These are phyloP conservation scores for Merops nubicus DNA, from an alignment of 2,113 vertebrate species.

Conservation along the genomic window DNA sequence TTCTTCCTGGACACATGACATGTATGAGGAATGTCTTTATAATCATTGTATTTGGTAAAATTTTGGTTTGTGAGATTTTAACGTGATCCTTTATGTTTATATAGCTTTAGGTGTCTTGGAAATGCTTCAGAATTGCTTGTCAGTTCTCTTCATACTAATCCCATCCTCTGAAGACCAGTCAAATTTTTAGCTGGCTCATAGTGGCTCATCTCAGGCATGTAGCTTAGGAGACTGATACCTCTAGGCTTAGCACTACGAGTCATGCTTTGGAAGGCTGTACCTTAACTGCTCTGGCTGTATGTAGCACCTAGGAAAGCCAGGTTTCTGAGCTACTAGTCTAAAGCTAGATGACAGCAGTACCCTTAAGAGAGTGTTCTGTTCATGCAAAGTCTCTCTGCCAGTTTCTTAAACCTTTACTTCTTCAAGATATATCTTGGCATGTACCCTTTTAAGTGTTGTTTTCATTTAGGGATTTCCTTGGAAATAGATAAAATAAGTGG, in stretches of 20 bases:
- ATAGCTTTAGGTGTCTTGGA: not conserved
- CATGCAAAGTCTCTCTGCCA: not conserved
- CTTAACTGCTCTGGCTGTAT: accelerated
- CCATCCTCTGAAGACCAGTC: not conserved
- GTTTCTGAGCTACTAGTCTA: not conserved
- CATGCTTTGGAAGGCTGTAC: not conserved
- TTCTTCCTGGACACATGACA: not conserved
- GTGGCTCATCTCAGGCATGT: not conserved
- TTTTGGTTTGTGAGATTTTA: not conserved
- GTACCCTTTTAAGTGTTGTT: not conserved
- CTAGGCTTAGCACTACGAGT: accelerated
- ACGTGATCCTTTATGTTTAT: not conserved
- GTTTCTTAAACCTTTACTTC: not conserved
- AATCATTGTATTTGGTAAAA: not conserved
- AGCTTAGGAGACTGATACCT: not conserved
- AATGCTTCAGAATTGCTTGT: not conserved
- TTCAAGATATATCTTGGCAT: not conserved
- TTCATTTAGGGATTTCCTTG: not conserved
- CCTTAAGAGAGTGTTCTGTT: not conserved
- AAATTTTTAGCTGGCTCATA: not conserved
- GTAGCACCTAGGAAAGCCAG: not conserved
- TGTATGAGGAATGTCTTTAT: not conserved
- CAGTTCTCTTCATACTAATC: not conserved
- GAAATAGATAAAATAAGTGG: not conserved
- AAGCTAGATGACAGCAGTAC: not conserved